These are phyloP conservation scores for Eilema caniola DNA, from an alignment of 2,888 invertebrate genomes.

Conservation along the genomic window DNA sequence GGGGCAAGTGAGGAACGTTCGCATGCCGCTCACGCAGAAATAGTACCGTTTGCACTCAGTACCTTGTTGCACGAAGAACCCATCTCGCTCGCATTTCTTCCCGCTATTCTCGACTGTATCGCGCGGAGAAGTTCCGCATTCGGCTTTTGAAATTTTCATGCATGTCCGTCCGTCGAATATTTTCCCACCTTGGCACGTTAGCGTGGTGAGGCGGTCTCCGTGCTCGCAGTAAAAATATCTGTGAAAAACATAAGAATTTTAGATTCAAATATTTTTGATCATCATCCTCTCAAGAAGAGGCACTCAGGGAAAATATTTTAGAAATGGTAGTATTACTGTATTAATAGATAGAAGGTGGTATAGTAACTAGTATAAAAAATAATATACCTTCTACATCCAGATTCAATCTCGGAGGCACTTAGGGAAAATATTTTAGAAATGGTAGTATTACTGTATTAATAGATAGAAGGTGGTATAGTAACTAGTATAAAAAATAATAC, in stretches of 20 bases:
- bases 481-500: slow-evolving; percentile 47
- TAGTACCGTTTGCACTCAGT: slow-evolving; percentile 85
- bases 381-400: slow-evolving; percentile 83
- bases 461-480: not conserved
- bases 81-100: slow-evolving; percentile 77
- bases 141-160: slow-evolving; percentile 74
- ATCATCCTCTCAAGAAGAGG: not conserved
- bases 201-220: slow-evolving; percentile 83
- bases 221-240: slow-evolving; percentile 88
- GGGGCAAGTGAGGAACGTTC: slow-evolving; percentile 83
- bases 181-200: slow-evolving; percentile 86
- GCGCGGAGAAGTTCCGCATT: slow-evolving; percentile 72
- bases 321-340: too few species aligned
- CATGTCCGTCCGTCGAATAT: slow-evolving; percentile 88
- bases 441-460: too few species aligned
- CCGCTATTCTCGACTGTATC: slow-evolving; percentile 63
- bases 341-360: not conserved
- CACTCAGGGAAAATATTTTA: too few species aligned
- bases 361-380: not conserved
- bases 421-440: too few species aligned
- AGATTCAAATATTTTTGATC: too few species aligned
- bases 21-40: slow-evolving; percentile 85
- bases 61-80: slow-evolving; percentile 85
- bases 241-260: slow-evolving; percentile 15
- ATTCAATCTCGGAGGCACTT: slow-evolving; percentile 84